Base-by-base conservation (phyloP, 2,888 invertebrate species). In the Masnerella sp. region DNA sequence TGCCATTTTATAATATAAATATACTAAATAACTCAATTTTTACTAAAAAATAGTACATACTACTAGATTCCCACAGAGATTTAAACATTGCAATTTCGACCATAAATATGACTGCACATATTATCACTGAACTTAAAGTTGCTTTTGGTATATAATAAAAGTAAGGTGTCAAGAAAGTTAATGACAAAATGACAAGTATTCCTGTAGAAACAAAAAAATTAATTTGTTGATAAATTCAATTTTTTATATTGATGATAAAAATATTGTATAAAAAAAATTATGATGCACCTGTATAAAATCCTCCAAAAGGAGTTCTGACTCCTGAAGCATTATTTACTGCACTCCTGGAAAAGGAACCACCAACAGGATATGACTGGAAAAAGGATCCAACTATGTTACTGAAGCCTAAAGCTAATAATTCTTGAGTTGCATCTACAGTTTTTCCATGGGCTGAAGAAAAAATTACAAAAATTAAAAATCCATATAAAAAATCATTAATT, bases 271-370 rank as follows among this genome's bases (percentile, higher is more conserved):
- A 14, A 36, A 36, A 36, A 36, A 36, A 36, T 34, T 5, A 34
- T 20, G 67, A 64, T 36, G 4, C 22, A 22, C 94, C 92, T 51
- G 93, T 93, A 81, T 93, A 92, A 74, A 94, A 88, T 17, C 95
- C 94, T 38, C 93, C 93, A 38, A 93, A 89, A 0, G 94, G 93
- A 2, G 94, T 94, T 77, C 89, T 90, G 0, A 94, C 94, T 4
- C 95, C 95, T 79, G 94, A 94, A 45, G 94, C 92, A 75, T 94
- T 92, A 88, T 93, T 94, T 32, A 95, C 94, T 70, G 95, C 95
- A 81, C 94, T 92, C 78, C 93, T 88, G 0, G 93, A 91, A 84
- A 93, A 93, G 1, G 93, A 93, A 28, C 93, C 94, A 83, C 92
- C 91, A 22, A 94, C 92, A 0, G 95, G 95, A 86, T 93, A 93